Evolutionary conservation across 2,113 vertebrate species (phyloP), one percentile per base, ranked within the genome.

Genomic region (Ammodytes dubius): DNA sequence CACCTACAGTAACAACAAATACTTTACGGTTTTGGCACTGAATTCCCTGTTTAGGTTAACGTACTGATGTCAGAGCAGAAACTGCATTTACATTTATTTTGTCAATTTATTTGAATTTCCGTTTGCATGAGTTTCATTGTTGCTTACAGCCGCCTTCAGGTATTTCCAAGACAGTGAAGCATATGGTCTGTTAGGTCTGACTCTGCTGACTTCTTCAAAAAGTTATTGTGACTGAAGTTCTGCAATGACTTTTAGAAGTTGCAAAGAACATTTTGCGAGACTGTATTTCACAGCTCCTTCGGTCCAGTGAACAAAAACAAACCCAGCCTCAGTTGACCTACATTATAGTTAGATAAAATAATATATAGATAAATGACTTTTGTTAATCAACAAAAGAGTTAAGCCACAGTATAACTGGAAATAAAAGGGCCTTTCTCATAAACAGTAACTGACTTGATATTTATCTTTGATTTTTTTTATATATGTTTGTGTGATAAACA

Each of bases 301-400:
- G 6, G 63, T 45, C 49, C 64, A 74, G 14, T 70, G 59, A 71
- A 77, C 46, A 47, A 14, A 58, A 73, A 45, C 14, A 61, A 8
- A 14, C 13, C 39, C 12, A 49, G n/a, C 54, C 19, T 9, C 27
- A 27, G 14, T 27, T 40, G 43, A 60, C 15, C 7, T 47, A 27
- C 27, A 27, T 27, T 27, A 14, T 15, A 53, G 53, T 19, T 37
- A 58, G 3, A 4, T 27, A 61, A 64, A 57, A 69, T 46, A 64
- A 61, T 42, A 15, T 43, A 37, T 49, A 5, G 54, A 6, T 37
- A 65, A 81, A 61, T 67, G 52, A 14, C 27, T 27, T 27, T 27
- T 27, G 27, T 27, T 27, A 27, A 27, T 27, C 27, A 27, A 27
- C 10, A 58, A 74, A 59, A 64, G 27, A 74, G 39, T 49, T 8